Conservation (phyloP, 2,888 invertebrate species). For the Mythimna loreyi region DNA sequence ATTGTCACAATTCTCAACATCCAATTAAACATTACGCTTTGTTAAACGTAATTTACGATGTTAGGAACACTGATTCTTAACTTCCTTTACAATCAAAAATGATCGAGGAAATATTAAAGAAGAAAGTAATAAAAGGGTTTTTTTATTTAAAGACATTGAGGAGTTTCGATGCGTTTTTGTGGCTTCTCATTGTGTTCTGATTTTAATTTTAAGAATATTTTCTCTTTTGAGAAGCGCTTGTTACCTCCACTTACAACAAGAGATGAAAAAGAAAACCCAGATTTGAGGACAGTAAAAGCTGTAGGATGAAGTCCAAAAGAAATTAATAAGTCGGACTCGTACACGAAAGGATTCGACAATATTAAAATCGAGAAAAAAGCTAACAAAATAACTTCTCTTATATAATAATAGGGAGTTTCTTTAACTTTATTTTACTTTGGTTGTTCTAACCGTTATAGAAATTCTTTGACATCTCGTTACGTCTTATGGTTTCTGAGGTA, state of each 20-base stretch:
- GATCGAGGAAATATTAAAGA: conserved; percentile 33
- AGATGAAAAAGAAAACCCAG: background rate
- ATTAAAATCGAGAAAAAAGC: too few species aligned
- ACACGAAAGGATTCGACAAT: too few species aligned
- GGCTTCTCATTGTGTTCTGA: conserved; percentile 49
- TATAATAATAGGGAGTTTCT: too few species aligned
- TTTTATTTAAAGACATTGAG: conserved; percentile 23
- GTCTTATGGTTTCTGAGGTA: too few species aligned
- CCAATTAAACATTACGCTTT: conserved; percentile 68
- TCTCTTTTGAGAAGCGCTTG: conserved; percentile 8
- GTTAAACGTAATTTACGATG: conserved; percentile 61
- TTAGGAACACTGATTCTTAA: conserved; percentile 29
- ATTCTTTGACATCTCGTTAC: too few species aligned
- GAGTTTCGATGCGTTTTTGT: conserved; percentile 30
- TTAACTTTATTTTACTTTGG: too few species aligned
- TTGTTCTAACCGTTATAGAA: too few species aligned
- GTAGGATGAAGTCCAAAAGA: background rate
- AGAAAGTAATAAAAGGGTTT: conserved; percentile 35
- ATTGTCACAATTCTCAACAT: conserved; percentile 69
- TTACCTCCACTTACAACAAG: background rate
- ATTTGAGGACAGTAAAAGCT: background rate
- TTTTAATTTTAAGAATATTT: conserved; percentile 17
- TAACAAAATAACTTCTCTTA: too few species aligned
- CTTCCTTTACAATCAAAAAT: conserved; percentile 7
- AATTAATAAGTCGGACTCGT: too few species aligned